Evolutionary conservation across 2,888 invertebrate species (phyloP), one percentile per base, ranked within the genome.

Genomic region (Noctua janthina): DNA sequence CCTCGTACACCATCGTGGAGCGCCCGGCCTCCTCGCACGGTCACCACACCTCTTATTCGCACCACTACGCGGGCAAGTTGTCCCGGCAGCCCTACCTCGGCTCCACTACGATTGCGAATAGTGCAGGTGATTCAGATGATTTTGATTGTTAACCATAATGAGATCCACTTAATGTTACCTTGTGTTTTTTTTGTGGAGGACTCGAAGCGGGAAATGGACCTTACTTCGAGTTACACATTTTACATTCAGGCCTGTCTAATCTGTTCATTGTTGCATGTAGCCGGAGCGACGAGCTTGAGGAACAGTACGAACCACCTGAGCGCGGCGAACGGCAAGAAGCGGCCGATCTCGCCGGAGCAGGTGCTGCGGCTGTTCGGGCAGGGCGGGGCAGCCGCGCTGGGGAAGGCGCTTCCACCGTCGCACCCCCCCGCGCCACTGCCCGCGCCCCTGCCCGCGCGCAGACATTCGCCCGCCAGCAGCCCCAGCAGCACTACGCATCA

Each of bases 1-100:
- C 99, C 88, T 98, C 98, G 81, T 99, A 99, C 96, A 99, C 99
- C 92, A 99, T 99, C 94, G 98, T 99, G 92, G 99, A 99, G 96
- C 97, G 98, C 86, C 98, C 98, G 84, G 98, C 98, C 86, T 98
- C 98, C 90, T 98, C 98, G 72, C 98, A 98, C 88, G 98, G 98
- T 92, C 98, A 98, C 91, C 98, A 98, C 87, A 92, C 95, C 51
- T 94, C 96, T 64, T 96, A 96, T 95, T 97, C 98, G 90, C 97
- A 97, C 87, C 97, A 97, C 91, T 97, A 97, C 91, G 89, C 95
- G 74, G 95, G 95, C 82, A 96, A 96, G 90, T 94, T 96, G 75
- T 95, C 97, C 80, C 93, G 97, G 90, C 97, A 98, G 80, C 98
- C 98, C n/a, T 98, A 98, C 91, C 97, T 98, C 81, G 98, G 98